phyloP scores from a whole-genome alignment of 2,113 vertebrate genomes.

The Phycodurus eques region DNA sequence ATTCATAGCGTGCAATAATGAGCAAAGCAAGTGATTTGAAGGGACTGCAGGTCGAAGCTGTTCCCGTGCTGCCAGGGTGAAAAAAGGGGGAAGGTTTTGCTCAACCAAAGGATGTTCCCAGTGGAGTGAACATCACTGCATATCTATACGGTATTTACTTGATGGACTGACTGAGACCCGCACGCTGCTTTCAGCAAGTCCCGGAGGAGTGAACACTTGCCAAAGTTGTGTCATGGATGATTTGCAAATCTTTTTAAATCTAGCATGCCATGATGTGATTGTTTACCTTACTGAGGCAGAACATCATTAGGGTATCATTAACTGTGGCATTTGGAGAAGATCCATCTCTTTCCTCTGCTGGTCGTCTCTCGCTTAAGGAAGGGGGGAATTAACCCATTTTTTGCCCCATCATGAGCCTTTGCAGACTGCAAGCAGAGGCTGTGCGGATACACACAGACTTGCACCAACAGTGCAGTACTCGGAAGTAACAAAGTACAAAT shows the following conservation, averaged over 20 bases:
- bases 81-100: constrained; percentile 26
- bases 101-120: constrained; percentile 18
- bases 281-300: constrained; percentile 17
- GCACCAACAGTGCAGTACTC: constrained; percentile 18
- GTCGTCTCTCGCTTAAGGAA: constrained; percentile 39
- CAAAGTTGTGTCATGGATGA: constrained; percentile 14
- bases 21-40: constrained; percentile 48
- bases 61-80: constrained; percentile 54
- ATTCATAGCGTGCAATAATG: constrained; percentile 61
- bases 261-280: constrained; percentile 6
- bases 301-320: constrained; percentile 21
- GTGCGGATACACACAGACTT: constrained; percentile 16
- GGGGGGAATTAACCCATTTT: constrained; percentile 46
- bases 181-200: not conserved
- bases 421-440: constrained; percentile 33
- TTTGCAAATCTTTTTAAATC: constrained; percentile 36
- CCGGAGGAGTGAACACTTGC: constrained; percentile 10
- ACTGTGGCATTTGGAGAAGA: constrained; percentile 59
- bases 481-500: not conserved
- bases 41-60: constrained; percentile 43
- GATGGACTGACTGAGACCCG: constrained; percentile 15
- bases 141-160: constrained; percentile 28
- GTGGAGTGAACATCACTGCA: constrained; percentile 30
- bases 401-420: constrained; percentile 37
- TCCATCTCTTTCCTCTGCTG: constrained; percentile 56